Conservation (phyloP, 2,888 invertebrate genomes). For the Muscina levida region DNA sequence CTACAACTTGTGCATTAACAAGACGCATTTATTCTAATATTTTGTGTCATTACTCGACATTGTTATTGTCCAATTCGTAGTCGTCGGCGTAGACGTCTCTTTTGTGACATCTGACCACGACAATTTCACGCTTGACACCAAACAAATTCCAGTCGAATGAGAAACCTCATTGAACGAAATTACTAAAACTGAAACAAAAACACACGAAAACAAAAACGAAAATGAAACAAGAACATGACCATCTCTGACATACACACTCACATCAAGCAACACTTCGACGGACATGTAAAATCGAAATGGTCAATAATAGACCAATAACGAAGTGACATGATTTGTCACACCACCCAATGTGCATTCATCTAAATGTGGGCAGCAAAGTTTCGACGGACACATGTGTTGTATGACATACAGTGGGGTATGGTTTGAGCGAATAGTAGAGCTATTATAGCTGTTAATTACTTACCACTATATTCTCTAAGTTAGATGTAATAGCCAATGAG, state of each 20-base stretch:
- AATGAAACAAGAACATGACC: too few species aligned
- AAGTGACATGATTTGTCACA: conserved; percentile 41
- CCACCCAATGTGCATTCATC: conserved; percentile 6
- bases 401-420: too few species aligned
- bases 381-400: too few species aligned
- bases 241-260: too few species aligned
- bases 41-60: background rate
- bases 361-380: too few species aligned
- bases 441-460: too few species aligned
- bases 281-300: conserved; percentile 29
- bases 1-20: background rate
- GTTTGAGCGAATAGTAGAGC: too few species aligned
- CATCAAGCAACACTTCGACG: too few species aligned
- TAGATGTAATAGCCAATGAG: too few species aligned
- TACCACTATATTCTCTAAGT: too few species aligned
- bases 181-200: conserved; percentile 18
- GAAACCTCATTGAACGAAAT: conserved; percentile 48
- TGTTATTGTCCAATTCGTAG: conserved; percentile 2
- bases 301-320: conserved; percentile 45
- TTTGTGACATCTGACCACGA: conserved; percentile 32
- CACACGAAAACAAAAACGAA: too few species aligned
- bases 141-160: conserved; percentile 27
- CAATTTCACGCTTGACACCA: conserved; percentile 56
- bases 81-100: too few species aligned
- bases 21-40: conserved; percentile 18